A percentile compares a stretch with the other conserved stretches of the same genome.
Evolutionary conservation across 1,140 invertebrate genomes (phyloP).

Genomic region (Hycleus cichorii): DNA sequence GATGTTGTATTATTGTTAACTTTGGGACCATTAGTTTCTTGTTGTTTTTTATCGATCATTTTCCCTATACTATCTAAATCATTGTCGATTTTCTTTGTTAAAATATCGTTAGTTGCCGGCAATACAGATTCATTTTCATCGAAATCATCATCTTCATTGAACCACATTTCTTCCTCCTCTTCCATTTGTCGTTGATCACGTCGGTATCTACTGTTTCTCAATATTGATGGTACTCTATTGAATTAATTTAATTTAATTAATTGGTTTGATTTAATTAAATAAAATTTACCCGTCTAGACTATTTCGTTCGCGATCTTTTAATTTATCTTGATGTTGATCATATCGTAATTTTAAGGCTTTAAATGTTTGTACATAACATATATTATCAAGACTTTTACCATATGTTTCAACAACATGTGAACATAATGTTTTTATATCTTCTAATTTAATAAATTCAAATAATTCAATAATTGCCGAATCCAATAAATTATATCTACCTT

Average conservation of each 20-base stretch:
- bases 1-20: slow-evolving; percentile 37
- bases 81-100: slow-evolving; percentile 47
- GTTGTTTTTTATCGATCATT: slow-evolving; percentile 53
- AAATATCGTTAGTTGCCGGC: slow-evolving; percentile 31
- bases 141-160: slow-evolving; percentile 93
- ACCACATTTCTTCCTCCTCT: slow-evolving; percentile 98
- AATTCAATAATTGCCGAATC: slow-evolving; percentile 98
- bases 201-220: slow-evolving; percentile 73
- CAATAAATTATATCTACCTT: slow-evolving; percentile 92
- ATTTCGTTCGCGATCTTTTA: slow-evolving; percentile 75
- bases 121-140: slow-evolving; percentile 70
- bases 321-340: slow-evolving; percentile 89
- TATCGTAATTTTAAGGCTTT: slow-evolving; percentile 85
- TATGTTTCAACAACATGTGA: slow-evolving; percentile 93
- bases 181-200: slow-evolving; percentile 88
- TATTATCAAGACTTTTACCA: slow-evolving; percentile 84
- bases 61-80: slow-evolving; percentile 57
- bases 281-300: slow-evolving; percentile 58
- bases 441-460: slow-evolving; percentile 97
- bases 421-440: slow-evolving; percentile 93
- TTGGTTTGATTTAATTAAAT: background rate
- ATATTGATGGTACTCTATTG: slow-evolving; percentile 61
- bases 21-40: slow-evolving; percentile 44
- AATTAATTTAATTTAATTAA: background rate
- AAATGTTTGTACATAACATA: slow-evolving; percentile 97